Evolutionary conservation across 2,797 vertebrate genomes (phyloP), one percentile per base, ranked within the genome.

Genomic region (Rhinatrema bivittatum): DNA sequence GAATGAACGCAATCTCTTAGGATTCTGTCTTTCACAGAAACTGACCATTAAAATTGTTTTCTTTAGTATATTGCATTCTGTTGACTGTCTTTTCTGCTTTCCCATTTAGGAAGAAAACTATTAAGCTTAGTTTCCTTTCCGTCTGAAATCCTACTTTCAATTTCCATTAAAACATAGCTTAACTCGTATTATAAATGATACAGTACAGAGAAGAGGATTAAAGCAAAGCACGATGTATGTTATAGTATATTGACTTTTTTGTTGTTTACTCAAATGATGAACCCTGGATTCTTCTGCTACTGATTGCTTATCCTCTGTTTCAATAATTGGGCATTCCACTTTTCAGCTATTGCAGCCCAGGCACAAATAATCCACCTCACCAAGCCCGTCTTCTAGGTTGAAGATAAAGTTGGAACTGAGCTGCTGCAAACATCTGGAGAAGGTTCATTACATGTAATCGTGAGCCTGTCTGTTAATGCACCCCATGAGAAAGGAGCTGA

Each of bases 341-440:
- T 70, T 54, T 25, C 8, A n/a, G n/a, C n/a, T n/a, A n/a, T n/a
- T n/a, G n/a, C 35, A 47, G 66, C 68, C 72, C 20, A 20, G 20
- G 9, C 12, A 65, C 68, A 76, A 66, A 65, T 69, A 76, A 81
- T 79, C 68, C 66, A 4, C 71, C 78, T 73, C 76, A 74, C 79
- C 81, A 77, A 77, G 72, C 66, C 72, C 65, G 71, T 69, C 72
- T 72, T 53, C 9, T 30, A 41, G 47, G 2, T 57, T 10, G 52
- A 62, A 82, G 78, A 77, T 76, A 69, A 79, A 74, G 74, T 60
- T 81, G 79, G 72, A 78, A 74, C 68, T 60, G 68, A 72, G 68
- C 79, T 82, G 80, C 78, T 83, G 77, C 76, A 79, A 84, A 89
- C 88, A 91, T 94, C 91, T 93, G 87, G 84, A 89, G 84, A 84